A percentile compares a stretch with the other conserved stretches of the same genome.
Evolutionary conservation across 2,888 invertebrate species (phyloP).

Genomic region (Cryptus armator): DNA sequence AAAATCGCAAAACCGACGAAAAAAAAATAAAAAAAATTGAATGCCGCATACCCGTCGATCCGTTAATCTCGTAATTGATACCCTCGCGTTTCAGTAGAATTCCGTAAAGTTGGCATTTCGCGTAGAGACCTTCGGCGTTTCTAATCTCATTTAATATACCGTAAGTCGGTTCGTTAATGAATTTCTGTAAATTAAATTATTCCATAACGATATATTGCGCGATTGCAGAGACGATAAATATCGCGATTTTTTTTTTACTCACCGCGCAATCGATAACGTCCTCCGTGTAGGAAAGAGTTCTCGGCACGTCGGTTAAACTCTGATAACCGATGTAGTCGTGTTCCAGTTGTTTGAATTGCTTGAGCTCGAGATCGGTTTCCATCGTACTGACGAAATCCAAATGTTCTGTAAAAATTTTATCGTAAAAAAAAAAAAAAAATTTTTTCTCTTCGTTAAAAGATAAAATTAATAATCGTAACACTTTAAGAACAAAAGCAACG

Average conservation of each 20-base stretch:
- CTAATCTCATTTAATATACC: constrained; percentile 92
- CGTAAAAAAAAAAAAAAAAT: constrained; percentile 27
- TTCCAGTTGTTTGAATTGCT: constrained; percentile 94
- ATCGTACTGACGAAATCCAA: constrained; percentile 96
- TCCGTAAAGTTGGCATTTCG: constrained; percentile 94
- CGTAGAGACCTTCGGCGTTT: constrained; percentile 90
- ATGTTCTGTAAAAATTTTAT: constrained; percentile 90
- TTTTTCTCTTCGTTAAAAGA: not conserved
- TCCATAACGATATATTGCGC: not conserved
- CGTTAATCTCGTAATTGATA: constrained; percentile 90
- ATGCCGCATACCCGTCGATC: constrained; percentile 81
- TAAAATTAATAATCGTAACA: no score
- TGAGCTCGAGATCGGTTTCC: constrained; percentile 91
- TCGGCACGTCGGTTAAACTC: constrained; percentile 97
- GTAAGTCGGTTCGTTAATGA: constrained; percentile 88
- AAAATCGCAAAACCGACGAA: not conserved
- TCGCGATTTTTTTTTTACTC: constrained; percentile 71
- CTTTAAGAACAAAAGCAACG: not conserved
- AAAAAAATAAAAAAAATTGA: constrained; percentile 28
- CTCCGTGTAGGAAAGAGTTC: constrained; percentile 91
- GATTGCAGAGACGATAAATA: not conserved
- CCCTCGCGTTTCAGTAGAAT: constrained; percentile 94
- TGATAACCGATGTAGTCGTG: constrained; percentile 98
- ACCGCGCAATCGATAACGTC: constrained; percentile 86
- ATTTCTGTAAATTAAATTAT: constrained; percentile 85